phyloP scores from a whole-genome alignment of 2,113 vertebrate species.

The Protomyctophum bolini region DNA sequence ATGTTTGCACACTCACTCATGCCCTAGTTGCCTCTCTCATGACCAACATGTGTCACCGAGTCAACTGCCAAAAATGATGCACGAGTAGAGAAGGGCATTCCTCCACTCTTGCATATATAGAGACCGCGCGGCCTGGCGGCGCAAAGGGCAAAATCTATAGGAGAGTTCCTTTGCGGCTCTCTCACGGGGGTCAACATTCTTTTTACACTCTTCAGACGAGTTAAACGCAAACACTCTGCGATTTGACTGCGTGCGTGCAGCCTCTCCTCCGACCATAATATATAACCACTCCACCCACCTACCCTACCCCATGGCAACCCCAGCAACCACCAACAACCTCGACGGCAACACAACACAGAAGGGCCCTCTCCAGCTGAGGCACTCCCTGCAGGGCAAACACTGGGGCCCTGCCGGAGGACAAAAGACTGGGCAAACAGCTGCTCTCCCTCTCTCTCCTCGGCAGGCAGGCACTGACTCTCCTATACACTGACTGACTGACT shows the following conservation, averaged over 20 bases:
- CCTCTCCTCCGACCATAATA: conserved; percentile 20
- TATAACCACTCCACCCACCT: conserved; percentile 31
- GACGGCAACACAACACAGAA: conserved; percentile 26
- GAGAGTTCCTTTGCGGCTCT: conserved; percentile 6
- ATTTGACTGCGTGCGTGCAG: no score
- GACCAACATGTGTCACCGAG: conserved; percentile 17
- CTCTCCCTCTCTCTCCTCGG: conserved; percentile 50
- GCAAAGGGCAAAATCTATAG: background rate
- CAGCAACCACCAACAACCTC: conserved; percentile 22
- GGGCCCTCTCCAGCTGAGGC: conserved; percentile 60
- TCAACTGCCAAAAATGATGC: conserved; percentile 7
- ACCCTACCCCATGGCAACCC: conserved; percentile 9
- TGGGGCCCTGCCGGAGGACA: conserved; percentile 60
- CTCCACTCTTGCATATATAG: background rate
- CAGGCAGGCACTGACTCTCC: conserved; percentile 41
- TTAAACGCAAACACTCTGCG: background rate
- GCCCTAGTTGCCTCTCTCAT: conserved; percentile 19
- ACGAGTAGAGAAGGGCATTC: background rate
- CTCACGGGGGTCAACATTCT: conserved; percentile 16
- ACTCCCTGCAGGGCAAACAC: conserved; percentile 79
- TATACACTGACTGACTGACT: conserved; percentile 4
- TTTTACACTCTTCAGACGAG: no score
- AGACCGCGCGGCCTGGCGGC: background rate
- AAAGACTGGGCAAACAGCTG: conserved; percentile 77
- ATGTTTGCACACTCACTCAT: conserved; percentile 34